phyloP scores from a whole-genome alignment of 2,797 vertebrate species.

The Naso thynnoides region DNA sequence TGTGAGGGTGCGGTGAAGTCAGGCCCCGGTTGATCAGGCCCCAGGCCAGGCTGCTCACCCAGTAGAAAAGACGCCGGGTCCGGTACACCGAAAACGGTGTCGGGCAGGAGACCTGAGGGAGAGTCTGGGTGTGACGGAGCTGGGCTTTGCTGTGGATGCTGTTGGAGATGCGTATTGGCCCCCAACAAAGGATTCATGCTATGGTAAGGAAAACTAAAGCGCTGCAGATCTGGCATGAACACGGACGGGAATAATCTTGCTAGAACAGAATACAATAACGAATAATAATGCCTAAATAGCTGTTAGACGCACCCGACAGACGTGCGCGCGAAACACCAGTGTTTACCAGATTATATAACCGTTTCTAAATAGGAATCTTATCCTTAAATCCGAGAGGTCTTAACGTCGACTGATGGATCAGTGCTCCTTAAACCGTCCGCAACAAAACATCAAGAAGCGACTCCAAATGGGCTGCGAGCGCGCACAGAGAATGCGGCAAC shows the following conservation, averaged over 20 bases:
- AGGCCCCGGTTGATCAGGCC: slow-evolving; percentile 69
- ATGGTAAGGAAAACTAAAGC: slow-evolving; percentile 86
- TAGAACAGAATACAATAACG: slow-evolving; percentile 49
- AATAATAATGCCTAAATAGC: background rate
- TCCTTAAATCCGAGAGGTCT: slow-evolving; percentile 67
- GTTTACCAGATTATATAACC: slow-evolving; percentile 58
- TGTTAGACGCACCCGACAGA: background rate
- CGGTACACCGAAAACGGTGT: slow-evolving; percentile 69
- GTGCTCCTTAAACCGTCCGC: slow-evolving; percentile 24
- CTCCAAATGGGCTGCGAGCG: background rate
- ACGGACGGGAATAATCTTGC: slow-evolving; percentile 70
- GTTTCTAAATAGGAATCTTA: slow-evolving; percentile 63
- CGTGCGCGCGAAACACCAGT: slow-evolving; percentile 15
- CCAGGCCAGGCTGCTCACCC: slow-evolving; percentile 67
- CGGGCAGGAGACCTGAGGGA: slow-evolving; percentile 81
- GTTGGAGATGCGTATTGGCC: slow-evolving; percentile 87
- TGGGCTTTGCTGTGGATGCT: slow-evolving; percentile 81
- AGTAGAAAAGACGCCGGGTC: slow-evolving; percentile 74
- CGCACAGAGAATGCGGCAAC: slow-evolving; percentile 2
- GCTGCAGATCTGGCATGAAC: slow-evolving; percentile 91
- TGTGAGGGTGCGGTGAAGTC: slow-evolving; percentile 71
- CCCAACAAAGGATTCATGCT: slow-evolving; percentile 95
- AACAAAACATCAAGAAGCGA: slow-evolving; percentile 25
- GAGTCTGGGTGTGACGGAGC: slow-evolving; percentile 81
- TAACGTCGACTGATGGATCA: slow-evolving; percentile 53